These are phyloP conservation scores for Chanos chanos DNA, from an alignment of 2,797 vertebrate species.

Conservation along the genomic window DNA sequence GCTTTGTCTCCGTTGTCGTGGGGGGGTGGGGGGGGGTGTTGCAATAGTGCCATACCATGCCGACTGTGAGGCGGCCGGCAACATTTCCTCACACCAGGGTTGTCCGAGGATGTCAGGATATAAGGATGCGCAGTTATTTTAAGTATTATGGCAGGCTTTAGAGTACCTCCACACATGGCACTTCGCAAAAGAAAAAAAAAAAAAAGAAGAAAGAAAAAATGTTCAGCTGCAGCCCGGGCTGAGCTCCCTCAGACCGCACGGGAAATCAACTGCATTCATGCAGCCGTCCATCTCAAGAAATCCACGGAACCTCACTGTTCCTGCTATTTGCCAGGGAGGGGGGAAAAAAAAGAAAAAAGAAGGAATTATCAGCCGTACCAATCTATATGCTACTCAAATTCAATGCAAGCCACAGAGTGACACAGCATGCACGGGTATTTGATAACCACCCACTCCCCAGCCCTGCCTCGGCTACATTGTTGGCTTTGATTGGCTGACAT, in stretches of 20 bases:
- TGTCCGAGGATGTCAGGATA: too few species aligned
- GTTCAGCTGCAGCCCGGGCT: conserved; percentile 28
- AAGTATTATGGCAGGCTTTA: too few species aligned
- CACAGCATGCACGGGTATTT: conserved; percentile 9
- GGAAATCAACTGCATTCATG: conserved; percentile 21
- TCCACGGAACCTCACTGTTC: conserved; percentile 17
- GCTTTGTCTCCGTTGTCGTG: too few species aligned
- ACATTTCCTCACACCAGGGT: too few species aligned
- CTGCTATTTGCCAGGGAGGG: neutral
- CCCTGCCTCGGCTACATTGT: neutral
- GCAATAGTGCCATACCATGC: too few species aligned
- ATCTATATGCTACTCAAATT: conserved; percentile 23
- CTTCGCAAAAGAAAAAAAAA: too few species aligned
- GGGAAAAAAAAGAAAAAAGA: neutral
- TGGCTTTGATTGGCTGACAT: conserved; percentile 23
- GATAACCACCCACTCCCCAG: conserved; percentile 11
- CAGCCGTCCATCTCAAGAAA: conserved; percentile 16
- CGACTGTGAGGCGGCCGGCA: too few species aligned
- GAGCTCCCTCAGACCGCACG: conserved; percentile 16
- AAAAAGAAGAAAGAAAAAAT: too few species aligned
- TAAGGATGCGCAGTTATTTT: too few species aligned
- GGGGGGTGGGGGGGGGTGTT: too few species aligned
- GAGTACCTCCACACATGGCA: too few species aligned
- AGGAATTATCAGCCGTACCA: conserved; percentile 12
- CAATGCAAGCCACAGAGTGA: conserved; percentile 9